Conservation (phyloP, 2,888 invertebrate species). For the Scotopteryx bipunctaria region DNA sequence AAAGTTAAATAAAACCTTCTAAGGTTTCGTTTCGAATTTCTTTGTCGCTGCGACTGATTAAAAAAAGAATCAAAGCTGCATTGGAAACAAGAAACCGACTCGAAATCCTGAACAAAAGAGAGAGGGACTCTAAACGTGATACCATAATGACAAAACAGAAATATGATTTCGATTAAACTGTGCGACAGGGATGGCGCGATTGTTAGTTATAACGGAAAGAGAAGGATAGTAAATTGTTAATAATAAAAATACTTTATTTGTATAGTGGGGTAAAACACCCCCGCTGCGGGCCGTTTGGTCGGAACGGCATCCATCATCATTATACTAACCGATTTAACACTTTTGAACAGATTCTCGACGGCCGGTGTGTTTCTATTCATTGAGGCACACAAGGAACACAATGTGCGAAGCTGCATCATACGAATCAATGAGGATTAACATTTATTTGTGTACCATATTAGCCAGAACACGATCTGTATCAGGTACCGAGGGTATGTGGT, state of each 20-base stretch:
- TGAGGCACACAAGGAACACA: conserved; percentile 45
- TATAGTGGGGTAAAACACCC: conserved; percentile 82
- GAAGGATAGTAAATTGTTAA: conserved; percentile 71
- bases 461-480: conserved; percentile 17
- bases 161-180: conserved; percentile 82
- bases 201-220: conserved; percentile 56
- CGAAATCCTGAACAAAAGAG: conserved; percentile 77
- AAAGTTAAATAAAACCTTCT: conserved; percentile 34
- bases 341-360: conserved; percentile 77
- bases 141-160: conserved; percentile 84
- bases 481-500: conserved; percentile 38
- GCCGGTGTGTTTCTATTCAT: conserved; percentile 63
- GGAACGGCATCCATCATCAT: conserved; percentile 81
- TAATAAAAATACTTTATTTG: conserved; percentile 83
- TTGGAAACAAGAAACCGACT: conserved; percentile 80
- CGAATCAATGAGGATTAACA: conserved; percentile 35
- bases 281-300: conserved; percentile 81
- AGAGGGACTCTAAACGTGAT: conserved; percentile 80
- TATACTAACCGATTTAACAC: conserved; percentile 84
- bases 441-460: conserved; percentile 42
- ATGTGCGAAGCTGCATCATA: conserved; percentile 43
- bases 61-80: conserved; percentile 68
- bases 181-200: conserved; percentile 62
- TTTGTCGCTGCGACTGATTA: conserved; percentile 59
- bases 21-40: conserved; percentile 66